Percentiles rank a stretch among this genome's conserved stretches.
phyloP scores from a whole-genome alignment of 2,797 vertebrate species.

The Sebastes matsubarae region DNA sequence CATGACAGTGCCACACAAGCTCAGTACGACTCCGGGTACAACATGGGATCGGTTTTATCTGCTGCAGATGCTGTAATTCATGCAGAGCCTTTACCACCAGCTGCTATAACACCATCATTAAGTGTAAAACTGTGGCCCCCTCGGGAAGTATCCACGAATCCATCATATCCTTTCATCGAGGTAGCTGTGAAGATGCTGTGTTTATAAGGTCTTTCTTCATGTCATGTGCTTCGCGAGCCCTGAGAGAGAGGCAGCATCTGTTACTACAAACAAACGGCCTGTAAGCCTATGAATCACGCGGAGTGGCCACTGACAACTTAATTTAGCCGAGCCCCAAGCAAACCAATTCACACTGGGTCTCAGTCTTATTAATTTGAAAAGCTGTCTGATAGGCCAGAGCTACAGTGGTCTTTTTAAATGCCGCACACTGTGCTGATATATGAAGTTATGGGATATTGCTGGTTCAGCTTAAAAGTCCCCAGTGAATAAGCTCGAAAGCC shows the following conservation, averaged over 20 bases:
- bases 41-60: conserved; percentile 8
- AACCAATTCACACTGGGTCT: conserved; percentile 24
- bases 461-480: conserved; percentile 52
- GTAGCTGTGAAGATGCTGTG: conserved; percentile 25
- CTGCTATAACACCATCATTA: conserved; percentile 59
- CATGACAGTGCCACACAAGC: background rate
- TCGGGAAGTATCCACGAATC: conserved; percentile 26
- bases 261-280: conserved; percentile 40
- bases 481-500: conserved; percentile 17
- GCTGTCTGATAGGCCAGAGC: conserved; percentile 24
- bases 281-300: conserved; percentile 44
- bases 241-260: conserved; percentile 43
- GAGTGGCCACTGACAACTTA: conserved; percentile 37
- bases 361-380: conserved; percentile 54
- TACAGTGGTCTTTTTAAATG: conserved; percentile 43
- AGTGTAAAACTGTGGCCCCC: conserved; percentile 35
- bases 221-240: background rate
- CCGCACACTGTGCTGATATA: conserved; percentile 47
- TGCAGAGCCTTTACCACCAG: conserved; percentile 21
- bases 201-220: conserved; percentile 23
- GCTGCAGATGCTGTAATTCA: conserved; percentile 10
- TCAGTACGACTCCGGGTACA: background rate
- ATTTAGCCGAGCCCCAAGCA: conserved; percentile 52
- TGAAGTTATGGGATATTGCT: conserved; percentile 49
- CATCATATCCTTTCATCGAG: conserved; percentile 47